These are phyloP conservation scores for Charina bottae DNA, from an alignment of 2,113 vertebrate genomes.

Conservation along the genomic window DNA sequence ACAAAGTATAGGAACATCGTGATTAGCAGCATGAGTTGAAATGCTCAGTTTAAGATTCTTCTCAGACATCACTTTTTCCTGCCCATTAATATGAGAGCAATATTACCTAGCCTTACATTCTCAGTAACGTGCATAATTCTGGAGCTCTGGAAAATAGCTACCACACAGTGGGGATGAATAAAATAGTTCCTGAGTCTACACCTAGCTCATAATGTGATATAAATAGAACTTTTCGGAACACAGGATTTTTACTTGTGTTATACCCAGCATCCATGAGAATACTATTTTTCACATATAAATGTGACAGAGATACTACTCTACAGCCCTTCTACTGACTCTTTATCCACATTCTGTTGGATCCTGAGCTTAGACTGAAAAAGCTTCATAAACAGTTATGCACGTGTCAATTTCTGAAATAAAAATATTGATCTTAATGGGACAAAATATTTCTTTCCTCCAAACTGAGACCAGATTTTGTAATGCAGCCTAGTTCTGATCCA, in stretches of 20 bases:
- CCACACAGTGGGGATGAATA: not conserved
- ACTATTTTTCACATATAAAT: not conserved
- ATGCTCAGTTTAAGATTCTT: not conserved
- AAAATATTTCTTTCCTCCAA: conserved; percentile 37
- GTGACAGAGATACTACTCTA: not conserved
- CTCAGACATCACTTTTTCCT: not conserved
- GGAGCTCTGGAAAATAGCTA: not conserved
- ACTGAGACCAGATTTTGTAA: conserved; percentile 33
- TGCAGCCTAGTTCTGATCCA: conserved; percentile 27
- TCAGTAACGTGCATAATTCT: not conserved
- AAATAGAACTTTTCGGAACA: not conserved
- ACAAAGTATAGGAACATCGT: not conserved
- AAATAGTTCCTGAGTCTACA: not conserved
- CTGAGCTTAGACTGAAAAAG: not conserved
- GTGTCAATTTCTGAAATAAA: conserved; percentile 18
- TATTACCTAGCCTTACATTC: not conserved
- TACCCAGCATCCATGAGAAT: not conserved
- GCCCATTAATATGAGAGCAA: not conserved
- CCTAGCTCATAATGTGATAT: not conserved
- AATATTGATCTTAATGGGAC: conserved; percentile 29
- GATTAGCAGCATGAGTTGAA: not conserved
- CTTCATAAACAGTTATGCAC: not conserved
- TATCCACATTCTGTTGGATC: not conserved
- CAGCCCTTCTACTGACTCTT: not conserved
- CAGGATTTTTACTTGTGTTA: not conserved